These are phyloP conservation scores for Enteromius trimaculatus DNA, from an alignment of 2,797 vertebrate species.

Conservation along the genomic window DNA sequence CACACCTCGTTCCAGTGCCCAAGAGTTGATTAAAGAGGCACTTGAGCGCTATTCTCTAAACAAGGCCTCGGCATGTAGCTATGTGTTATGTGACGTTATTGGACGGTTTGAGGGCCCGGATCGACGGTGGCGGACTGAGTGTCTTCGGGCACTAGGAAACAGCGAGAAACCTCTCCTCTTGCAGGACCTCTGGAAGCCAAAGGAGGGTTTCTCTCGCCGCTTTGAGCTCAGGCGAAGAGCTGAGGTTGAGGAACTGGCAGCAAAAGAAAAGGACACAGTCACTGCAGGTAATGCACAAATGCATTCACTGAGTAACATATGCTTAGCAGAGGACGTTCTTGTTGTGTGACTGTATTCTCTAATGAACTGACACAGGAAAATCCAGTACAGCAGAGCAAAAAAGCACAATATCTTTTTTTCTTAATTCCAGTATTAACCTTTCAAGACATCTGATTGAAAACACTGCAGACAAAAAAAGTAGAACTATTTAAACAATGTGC, in stretches of 20 bases:
- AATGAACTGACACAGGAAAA: background rate
- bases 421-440: background rate
- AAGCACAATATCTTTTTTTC: background rate
- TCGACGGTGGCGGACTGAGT: slow-evolving; percentile 85
- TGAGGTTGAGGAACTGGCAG: slow-evolving; percentile 89
- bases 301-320: slow-evolving; percentile 1
- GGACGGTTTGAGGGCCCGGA: slow-evolving; percentile 80
- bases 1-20: slow-evolving; percentile 86
- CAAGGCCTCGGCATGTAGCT: slow-evolving; percentile 80
- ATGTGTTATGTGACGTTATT: slow-evolving; percentile 91
- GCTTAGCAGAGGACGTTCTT: background rate
- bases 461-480: no score
- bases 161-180: slow-evolving; percentile 92
- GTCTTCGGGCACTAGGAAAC: slow-evolving; percentile 87
- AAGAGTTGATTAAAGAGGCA: slow-evolving; percentile 92
- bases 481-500: background rate
- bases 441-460: background rate
- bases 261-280: slow-evolving; percentile 91
- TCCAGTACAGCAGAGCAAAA: background rate
- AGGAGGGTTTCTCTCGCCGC: slow-evolving; percentile 89
- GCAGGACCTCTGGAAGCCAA: slow-evolving; percentile 94
- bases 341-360: background rate
- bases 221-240: slow-evolving; percentile 88
- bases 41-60: slow-evolving; percentile 91
- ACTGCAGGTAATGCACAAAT: slow-evolving; percentile 85